Conservation (phyloP, 2,797 vertebrate species). For the Tachyglossus aculeatus region DNA sequence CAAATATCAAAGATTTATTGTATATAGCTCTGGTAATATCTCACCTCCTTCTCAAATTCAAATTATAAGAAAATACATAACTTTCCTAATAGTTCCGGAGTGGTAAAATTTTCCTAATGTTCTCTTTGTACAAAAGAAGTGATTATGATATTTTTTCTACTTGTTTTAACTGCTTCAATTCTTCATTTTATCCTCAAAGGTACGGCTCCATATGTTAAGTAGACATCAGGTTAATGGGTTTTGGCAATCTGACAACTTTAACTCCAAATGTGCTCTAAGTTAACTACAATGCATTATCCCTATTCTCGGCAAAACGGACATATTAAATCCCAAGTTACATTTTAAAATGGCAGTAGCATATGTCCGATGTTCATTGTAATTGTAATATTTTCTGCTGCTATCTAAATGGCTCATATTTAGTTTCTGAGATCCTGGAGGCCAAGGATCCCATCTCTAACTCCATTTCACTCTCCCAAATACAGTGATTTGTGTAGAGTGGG, state of each 20-base stretch:
- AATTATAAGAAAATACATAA: not conserved
- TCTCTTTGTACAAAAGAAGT: constrained; percentile 28
- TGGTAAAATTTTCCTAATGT: not conserved
- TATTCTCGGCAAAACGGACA: not conserved
- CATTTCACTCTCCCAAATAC: too few species aligned
- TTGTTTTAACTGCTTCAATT: not conserved
- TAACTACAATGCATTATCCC: not conserved
- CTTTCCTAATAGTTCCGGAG: not conserved
- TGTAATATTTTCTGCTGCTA: not conserved
- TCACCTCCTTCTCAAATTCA: not conserved
- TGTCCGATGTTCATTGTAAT: constrained; percentile 1
- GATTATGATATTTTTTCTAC: constrained; percentile 20
- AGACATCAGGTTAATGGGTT: constrained; percentile 47
- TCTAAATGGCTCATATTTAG: too few species aligned
- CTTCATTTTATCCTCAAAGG: constrained; percentile 22
- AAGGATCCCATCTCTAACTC: too few species aligned
- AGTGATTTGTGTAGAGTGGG: too few species aligned
- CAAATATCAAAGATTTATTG: not conserved
- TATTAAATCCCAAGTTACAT: not conserved
- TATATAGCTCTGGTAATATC: not conserved
- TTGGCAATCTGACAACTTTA: constrained; percentile 54
- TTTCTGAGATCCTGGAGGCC: too few species aligned
- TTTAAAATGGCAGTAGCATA: not conserved
- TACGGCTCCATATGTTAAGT: constrained; percentile 37
- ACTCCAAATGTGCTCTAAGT: constrained; percentile 30